These are phyloP conservation scores for Agrochola lota DNA, from an alignment of 2,888 invertebrate species.

Conservation along the genomic window DNA sequence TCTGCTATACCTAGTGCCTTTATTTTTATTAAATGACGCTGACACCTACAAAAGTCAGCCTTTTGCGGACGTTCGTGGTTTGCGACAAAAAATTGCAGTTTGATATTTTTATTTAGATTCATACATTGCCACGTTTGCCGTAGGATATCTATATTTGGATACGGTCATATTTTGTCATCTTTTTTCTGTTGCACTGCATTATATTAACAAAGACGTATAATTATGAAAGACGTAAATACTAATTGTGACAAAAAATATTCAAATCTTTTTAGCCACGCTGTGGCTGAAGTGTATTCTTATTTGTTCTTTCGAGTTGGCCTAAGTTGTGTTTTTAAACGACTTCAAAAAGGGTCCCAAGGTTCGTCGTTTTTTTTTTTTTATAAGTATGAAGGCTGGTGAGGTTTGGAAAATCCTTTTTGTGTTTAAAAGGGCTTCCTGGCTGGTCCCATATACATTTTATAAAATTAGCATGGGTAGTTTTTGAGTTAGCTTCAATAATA, in stretches of 20 bases:
- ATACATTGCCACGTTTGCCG: not conserved
- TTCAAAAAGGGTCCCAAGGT: not conserved
- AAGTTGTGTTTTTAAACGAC: not conserved
- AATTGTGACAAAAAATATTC: not conserved
- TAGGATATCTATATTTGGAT: not conserved
- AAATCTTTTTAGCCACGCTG: not conserved
- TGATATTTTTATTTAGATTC: constrained; percentile 6
- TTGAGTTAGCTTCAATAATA: too few species aligned
- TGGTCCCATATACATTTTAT: too few species aligned
- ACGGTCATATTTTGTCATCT: too few species aligned
- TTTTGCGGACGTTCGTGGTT: constrained; percentile 17
- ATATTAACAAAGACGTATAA: not conserved
- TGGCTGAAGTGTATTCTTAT: not conserved
- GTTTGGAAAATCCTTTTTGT: not conserved
- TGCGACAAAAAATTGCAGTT: constrained; percentile 11
- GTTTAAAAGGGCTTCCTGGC: not conserved
- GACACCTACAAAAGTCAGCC: constrained; percentile 13
- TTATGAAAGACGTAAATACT: too few species aligned
- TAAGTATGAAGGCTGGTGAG: not conserved
- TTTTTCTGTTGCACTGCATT: not conserved
- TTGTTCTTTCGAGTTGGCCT: not conserved
- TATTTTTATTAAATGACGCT: constrained; percentile 19
- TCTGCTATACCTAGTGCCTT: constrained; percentile 1
- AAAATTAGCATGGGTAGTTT: too few species aligned
- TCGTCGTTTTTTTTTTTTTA: not conserved